These are phyloP conservation scores for Cathartes aura DNA, from an alignment of 2,113 vertebrate species.

Conservation along the genomic window DNA sequence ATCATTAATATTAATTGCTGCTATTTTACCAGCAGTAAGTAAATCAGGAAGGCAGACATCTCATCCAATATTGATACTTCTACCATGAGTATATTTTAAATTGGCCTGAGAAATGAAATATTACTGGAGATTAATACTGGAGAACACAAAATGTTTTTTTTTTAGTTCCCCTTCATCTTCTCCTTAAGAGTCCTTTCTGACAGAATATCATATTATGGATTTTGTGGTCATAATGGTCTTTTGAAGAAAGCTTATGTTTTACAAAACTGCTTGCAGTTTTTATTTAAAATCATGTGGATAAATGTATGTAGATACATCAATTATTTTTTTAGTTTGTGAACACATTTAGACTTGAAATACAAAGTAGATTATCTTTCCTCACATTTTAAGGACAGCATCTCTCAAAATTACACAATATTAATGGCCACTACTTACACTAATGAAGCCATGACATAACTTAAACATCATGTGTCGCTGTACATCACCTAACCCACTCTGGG, in stretches of 20 bases:
- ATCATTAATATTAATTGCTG: background rate
- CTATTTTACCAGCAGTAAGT: background rate
- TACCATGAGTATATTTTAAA: background rate
- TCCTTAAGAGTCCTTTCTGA: background rate
- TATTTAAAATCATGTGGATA: background rate
- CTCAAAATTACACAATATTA: background rate
- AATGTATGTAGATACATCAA: background rate
- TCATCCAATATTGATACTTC: background rate
- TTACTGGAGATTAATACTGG: background rate
- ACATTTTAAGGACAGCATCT: background rate
- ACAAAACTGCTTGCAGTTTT: background rate
- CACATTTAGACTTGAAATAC: background rate
- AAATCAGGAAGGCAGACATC: background rate
- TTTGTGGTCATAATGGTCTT: background rate
- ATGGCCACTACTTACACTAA: background rate
- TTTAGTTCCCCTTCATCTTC: background rate
- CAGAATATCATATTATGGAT: background rate
- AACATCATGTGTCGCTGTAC: background rate
- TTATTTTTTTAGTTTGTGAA: background rate
- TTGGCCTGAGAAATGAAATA: background rate
- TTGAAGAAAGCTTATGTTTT: background rate
- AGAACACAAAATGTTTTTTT: background rate
- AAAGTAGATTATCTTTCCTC: background rate
- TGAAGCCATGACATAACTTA: background rate
- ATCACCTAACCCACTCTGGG: background rate